Conservation (phyloP, 2,888 invertebrate genomes). For the Diachrysia chrysitis region DNA sequence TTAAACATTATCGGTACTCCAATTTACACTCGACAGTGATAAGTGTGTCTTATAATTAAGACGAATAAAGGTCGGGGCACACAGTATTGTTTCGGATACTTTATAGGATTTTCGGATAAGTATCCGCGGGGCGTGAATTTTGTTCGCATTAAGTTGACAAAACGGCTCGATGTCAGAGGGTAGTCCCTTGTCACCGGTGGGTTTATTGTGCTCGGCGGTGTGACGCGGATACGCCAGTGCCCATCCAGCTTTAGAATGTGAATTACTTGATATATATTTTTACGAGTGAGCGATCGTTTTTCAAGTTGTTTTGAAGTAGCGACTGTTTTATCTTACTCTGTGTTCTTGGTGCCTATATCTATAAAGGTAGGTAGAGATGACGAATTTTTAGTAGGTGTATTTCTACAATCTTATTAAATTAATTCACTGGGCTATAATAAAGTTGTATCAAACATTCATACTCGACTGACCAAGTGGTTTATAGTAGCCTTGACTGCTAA, state of each 20-base stretch:
- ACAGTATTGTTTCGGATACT: constrained; percentile 51
- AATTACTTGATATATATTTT: constrained; percentile 55
- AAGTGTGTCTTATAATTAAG: constrained; percentile 64
- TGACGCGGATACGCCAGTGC: constrained; percentile 39
- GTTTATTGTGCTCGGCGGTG: constrained; percentile 57
- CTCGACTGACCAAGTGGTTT: too few species aligned
- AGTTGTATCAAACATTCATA: too few species aligned
- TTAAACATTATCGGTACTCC: constrained; percentile 52
- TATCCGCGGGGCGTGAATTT: constrained; percentile 54
- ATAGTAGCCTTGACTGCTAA: too few species aligned
- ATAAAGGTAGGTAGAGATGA: too few species aligned
- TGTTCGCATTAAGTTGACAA: constrained; percentile 66
- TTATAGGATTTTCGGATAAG: constrained; percentile 46
- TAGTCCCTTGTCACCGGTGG: constrained; percentile 57
- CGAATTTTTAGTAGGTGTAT: too few species aligned
- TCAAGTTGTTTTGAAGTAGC: constrained; percentile 24
- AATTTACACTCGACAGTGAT: constrained; percentile 69
- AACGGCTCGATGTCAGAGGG: constrained; percentile 61
- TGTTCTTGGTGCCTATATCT: background rate
- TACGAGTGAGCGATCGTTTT: constrained; percentile 37
- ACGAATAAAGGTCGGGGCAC: constrained; percentile 50
- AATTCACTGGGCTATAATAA: too few species aligned
- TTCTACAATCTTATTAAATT: too few species aligned
- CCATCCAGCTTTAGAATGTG: constrained; percentile 48
- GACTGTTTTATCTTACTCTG: background rate